Conservation (phyloP, 2,797 vertebrate species). For the Echeneis naucrates region DNA sequence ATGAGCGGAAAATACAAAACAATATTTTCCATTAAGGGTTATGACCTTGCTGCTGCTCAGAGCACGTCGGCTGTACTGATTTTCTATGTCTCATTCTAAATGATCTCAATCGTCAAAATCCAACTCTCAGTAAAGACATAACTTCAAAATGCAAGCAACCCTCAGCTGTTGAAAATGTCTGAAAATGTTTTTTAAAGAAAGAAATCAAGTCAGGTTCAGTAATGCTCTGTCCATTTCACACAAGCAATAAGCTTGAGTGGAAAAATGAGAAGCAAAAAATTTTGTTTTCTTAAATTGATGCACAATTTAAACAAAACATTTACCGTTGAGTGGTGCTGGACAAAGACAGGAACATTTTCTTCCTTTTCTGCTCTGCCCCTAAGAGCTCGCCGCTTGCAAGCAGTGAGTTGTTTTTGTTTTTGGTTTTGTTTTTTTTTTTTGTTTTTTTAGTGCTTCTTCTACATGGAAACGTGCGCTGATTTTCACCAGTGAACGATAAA, state of each 20-base stretch:
- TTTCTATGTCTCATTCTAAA: slow-evolving; percentile 32
- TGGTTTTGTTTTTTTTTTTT: background rate
- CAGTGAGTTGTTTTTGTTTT: slow-evolving; percentile 10
- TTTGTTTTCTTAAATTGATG: slow-evolving; percentile 15
- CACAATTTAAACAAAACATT: slow-evolving; percentile 27
- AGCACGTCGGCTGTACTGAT: slow-evolving; percentile 50
- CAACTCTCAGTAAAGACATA: background rate
- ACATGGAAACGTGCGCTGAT: slow-evolving; percentile 28
- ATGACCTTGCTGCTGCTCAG: slow-evolving; percentile 31
- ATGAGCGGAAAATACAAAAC: slow-evolving; percentile 59
- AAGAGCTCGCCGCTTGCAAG: slow-evolving; percentile 15
- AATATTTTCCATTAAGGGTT: slow-evolving; percentile 56
- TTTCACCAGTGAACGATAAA: slow-evolving; percentile 27
- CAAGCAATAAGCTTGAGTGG: slow-evolving; percentile 1
- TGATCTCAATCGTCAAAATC: slow-evolving; percentile 24
- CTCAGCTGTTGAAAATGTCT: background rate
- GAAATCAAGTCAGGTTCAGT: background rate
- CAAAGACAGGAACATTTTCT: slow-evolving; percentile 3
- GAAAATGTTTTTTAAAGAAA: slow-evolving; percentile 7
- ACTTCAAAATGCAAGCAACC: background rate
- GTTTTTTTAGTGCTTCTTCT: slow-evolving; percentile 24
- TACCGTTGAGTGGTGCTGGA: slow-evolving; percentile 11
- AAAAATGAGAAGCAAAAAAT: no score
- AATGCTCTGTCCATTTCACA: background rate
- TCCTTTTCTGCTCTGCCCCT: slow-evolving; percentile 4